Evolutionary conservation across 1,140 invertebrate genomes (phyloP).

Genomic region (Drosophila miranda): DNA sequence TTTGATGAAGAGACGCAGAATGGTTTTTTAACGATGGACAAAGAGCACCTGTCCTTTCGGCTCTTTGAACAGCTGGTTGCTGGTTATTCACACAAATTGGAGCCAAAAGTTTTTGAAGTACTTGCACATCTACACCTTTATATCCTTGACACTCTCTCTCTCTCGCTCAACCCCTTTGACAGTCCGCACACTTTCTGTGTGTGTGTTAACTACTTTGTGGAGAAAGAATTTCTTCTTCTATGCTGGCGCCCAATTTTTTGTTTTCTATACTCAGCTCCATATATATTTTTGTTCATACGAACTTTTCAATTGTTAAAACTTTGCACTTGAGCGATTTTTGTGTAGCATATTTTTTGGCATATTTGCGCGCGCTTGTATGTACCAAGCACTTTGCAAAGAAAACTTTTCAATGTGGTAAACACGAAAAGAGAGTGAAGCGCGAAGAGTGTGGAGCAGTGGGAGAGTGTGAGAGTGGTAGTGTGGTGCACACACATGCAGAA

Average conservation of each 20-base stretch:
- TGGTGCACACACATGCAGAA: conserved; percentile 54
- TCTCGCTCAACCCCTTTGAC: conserved; percentile 27
- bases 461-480: too few relatives aligned
- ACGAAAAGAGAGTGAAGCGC: conserved; percentile 22
- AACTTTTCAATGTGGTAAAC: conserved; percentile 80
- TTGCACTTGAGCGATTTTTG: conserved; percentile 79
- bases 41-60: too few relatives aligned
- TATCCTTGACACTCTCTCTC: background rate
- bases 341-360: conserved; percentile 80
- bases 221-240: background rate
- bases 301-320: conserved; percentile 80
- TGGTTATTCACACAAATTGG: conserved; percentile 13
- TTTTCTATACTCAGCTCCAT: conserved; percentile 5
- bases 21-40: too few relatives aligned
- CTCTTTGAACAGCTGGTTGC: too few relatives aligned
- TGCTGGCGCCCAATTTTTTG: conserved; percentile 4
- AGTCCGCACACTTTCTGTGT: conserved; percentile 26
- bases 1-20: too few relatives aligned
- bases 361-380: conserved; percentile 76
- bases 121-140: background rate
- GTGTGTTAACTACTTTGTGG: conserved; percentile 29
- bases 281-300: conserved; percentile 50
- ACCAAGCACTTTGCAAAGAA: conserved; percentile 79
- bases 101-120: conserved; percentile 1
- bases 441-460: conserved; percentile 1